Conservation (phyloP, 2,113 vertebrate species). For the Sphyrna mokarran region DNA sequence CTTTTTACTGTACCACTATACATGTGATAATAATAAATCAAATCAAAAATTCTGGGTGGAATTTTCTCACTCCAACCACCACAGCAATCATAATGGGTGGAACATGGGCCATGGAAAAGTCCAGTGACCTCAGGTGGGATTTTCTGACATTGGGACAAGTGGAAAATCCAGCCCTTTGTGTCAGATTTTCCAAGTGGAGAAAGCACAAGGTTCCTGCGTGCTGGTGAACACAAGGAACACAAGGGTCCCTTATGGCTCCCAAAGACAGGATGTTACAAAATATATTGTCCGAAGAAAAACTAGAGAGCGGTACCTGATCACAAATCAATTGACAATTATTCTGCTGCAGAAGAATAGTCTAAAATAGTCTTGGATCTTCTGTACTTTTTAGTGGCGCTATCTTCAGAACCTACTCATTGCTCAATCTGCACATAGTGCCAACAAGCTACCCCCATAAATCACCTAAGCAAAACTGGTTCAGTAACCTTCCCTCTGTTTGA, state of each 20-base stretch:
- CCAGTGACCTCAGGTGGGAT: too few relatives aligned
- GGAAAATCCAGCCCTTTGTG: not conserved
- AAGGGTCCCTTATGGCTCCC: not conserved
- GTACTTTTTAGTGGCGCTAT: not conserved
- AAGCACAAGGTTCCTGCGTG: not conserved
- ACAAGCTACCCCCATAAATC: not conserved
- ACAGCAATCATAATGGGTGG: too few relatives aligned
- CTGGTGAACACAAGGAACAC: not conserved
- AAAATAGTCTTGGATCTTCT: not conserved
- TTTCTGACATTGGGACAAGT: too few relatives aligned
- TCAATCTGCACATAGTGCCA: not conserved
- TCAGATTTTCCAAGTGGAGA: not conserved
- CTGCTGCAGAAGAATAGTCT: not conserved
- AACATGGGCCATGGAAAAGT: too few relatives aligned
- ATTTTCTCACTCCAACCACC: too few relatives aligned
- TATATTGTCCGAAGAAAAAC: not conserved
- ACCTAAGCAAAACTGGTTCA: not conserved
- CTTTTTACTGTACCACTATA: too few relatives aligned
- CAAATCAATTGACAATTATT: not conserved
- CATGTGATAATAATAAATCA: too few relatives aligned
- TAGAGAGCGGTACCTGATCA: not conserved
- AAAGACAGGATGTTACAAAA: not conserved
- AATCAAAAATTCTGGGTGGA: too few relatives aligned
- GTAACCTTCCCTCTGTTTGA: not conserved
- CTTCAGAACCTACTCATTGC: not conserved